A percentile compares a stretch with the other conserved stretches of the same genome.
Evolutionary conservation across 37 sponge, comb jelly and placozoan genomes (phyloP).

Genomic region (Beroe forskalii): DNA sequence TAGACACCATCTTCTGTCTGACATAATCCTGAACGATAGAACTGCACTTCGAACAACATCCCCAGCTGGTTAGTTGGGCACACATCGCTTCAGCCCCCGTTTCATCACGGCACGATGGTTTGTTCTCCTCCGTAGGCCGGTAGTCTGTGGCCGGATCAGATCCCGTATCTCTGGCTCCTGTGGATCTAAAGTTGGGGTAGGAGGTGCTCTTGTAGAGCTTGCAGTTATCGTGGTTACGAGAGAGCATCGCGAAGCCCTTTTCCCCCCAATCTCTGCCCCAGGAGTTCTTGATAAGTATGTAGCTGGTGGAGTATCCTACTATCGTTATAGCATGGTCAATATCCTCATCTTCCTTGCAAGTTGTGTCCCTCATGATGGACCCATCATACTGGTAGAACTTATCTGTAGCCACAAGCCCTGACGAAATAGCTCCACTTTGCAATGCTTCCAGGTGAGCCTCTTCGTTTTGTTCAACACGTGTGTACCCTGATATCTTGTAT

Average conservation of each 20-base stretch:
- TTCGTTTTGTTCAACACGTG: not conserved
- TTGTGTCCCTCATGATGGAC: not conserved
- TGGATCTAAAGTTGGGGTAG: not conserved
- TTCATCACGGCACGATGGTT: too few species aligned
- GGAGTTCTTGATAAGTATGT: too few species aligned
- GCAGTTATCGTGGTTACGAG: constrained; percentile 5
- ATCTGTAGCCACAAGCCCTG: not conserved
- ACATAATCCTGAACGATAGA: too few species aligned
- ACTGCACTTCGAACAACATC: too few species aligned
- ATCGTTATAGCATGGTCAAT: not conserved
- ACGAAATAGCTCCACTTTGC: not conserved
- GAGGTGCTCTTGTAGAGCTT: not conserved
- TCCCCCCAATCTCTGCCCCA: too few species aligned
- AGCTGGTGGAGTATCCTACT: too few species aligned
- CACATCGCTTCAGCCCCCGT: too few species aligned
- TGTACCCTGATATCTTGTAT: constrained; percentile 1
- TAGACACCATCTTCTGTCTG: too few species aligned
- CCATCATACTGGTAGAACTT: constrained; percentile 32
- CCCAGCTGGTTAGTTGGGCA: too few species aligned
- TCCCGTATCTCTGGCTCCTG: not conserved
- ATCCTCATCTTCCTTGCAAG: not conserved
- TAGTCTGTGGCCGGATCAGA: constrained; percentile 27
- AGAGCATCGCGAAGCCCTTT: not conserved
- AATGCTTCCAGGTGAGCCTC: not conserved
- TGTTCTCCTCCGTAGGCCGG: not conserved